phyloP scores from a whole-genome alignment of 2,888 invertebrate genomes.

The Elaeidobius kamerunicus region DNA sequence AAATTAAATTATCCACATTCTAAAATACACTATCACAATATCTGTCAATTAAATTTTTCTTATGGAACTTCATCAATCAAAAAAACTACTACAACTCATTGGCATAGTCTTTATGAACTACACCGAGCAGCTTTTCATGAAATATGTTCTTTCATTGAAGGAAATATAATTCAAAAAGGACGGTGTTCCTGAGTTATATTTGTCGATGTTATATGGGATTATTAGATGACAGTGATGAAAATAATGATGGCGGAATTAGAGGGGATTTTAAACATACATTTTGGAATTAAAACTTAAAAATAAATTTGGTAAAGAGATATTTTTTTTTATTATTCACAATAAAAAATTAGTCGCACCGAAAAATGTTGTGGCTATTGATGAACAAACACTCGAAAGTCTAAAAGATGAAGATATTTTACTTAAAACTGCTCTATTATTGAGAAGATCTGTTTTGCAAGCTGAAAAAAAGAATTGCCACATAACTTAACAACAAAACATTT shows the following conservation, averaged over 20 bases:
- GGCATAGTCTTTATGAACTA: too few species aligned
- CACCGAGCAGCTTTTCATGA: too few species aligned
- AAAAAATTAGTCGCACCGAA: conserved; percentile 37
- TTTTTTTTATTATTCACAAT: conserved; percentile 34
- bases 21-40: too few species aligned
- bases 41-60: too few species aligned
- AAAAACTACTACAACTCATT: too few species aligned
- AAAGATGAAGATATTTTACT: conserved; percentile 32
- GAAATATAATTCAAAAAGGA: conserved; percentile 36
- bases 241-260: conserved; percentile 31
- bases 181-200: conserved; percentile 35
- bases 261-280: conserved; percentile 33
- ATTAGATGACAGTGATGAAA: conserved; percentile 22
- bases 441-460: conserved; percentile 32
- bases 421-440: conserved; percentile 33
- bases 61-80: too few species aligned
- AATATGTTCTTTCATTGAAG: too few species aligned
- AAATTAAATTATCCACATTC: too few species aligned
- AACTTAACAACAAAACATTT: conserved; percentile 33
- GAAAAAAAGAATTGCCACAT: conserved; percentile 33
- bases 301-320: conserved; percentile 32
- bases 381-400: conserved; percentile 32
- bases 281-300: conserved; percentile 34
- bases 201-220: conserved; percentile 33
- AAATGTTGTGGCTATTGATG: conserved; percentile 30